Evolutionary conservation across 2,797 vertebrate genomes (phyloP), one percentile per base, ranked within the genome.

Genomic region (Labeo calbasu): DNA sequence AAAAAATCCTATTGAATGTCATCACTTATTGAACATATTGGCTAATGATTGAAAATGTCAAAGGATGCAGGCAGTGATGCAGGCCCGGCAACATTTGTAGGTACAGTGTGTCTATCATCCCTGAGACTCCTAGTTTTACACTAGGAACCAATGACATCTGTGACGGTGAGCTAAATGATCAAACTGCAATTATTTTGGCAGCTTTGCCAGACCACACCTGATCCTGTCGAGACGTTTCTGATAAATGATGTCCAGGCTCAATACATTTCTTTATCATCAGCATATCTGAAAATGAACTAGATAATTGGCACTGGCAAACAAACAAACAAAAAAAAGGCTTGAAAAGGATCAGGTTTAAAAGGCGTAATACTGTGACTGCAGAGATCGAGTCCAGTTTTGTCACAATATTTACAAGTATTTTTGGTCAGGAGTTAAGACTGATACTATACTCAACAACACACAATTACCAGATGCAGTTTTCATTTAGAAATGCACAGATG

Each of bases 61-160:
- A 78, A 85, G 81, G 75, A 85, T 10, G n/a, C 59, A 84, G 68
- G 75, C 75, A 79, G 85, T 72, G 59, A 81, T 23, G 57, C 72
- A 77, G 23, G 21, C 78, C 59, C 71, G 72, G 50, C 66, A 55
- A 48, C 61, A 36, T 75, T 32, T 46, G n/a, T 63, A 73, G 25
- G 40, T 81, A 84, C 72, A 81, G 73, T 80, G 57, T 79, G 69
- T 57, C 21, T 85, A 55, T 63, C 61, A 78, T 89, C 87, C 88
- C 88, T 89, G 88, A 89, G 88, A 89, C 83, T 79, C 82, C 76
- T 57, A 85, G 82, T 68, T 80, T 79, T 72, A 66, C 25, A 70
- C 84, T 75, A 73, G 83, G 77, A 89, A 89, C 82, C 86, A 46
- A 71, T 55, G 48, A 88, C 85, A 4, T 82, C 36, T 28, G 84